Conservation (phyloP, 2,888 invertebrate genomes). For the Nephrotoma appendiculata region DNA sequence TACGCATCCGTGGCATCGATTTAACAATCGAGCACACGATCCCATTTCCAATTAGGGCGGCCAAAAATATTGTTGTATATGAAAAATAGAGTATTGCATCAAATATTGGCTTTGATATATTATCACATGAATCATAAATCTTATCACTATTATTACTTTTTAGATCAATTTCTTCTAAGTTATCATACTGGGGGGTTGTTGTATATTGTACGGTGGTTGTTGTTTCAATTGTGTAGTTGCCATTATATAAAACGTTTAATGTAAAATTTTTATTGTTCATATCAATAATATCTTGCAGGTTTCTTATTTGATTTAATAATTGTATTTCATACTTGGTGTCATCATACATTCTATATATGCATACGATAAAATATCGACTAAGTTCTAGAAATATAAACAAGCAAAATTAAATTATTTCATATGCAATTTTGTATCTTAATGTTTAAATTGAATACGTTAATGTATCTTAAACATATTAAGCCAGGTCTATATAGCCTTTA, state of each 20-base stretch:
- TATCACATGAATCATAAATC: constrained; percentile 9
- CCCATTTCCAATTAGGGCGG: constrained; percentile 58
- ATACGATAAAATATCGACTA: not conserved
- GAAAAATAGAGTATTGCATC: constrained; percentile 50
- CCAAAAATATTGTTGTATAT: constrained; percentile 55
- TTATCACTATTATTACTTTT: constrained; percentile 13
- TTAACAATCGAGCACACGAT: constrained; percentile 78
- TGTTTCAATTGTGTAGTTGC: not conserved
- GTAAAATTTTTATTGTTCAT: not conserved
- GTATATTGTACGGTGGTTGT: not conserved
- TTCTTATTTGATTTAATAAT: not conserved
- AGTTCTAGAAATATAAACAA: not conserved
- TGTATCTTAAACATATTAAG: no score
- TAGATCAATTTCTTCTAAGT: not conserved
- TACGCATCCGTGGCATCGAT: constrained; percentile 72
- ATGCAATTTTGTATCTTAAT: no score
- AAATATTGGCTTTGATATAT: constrained; percentile 38
- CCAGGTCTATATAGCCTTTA: no score
- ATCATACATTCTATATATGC: not conserved
- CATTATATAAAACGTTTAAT: not conserved
- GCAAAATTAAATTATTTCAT: no score
- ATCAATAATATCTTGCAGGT: not conserved
- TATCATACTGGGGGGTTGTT: not conserved
- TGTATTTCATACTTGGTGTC: not conserved
- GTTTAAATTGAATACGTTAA: no score